Percentiles rank a stretch among this genome's conserved stretches.
Conservation (phyloP, 2,797 vertebrate species). For the Capromys pilorides region DNA sequence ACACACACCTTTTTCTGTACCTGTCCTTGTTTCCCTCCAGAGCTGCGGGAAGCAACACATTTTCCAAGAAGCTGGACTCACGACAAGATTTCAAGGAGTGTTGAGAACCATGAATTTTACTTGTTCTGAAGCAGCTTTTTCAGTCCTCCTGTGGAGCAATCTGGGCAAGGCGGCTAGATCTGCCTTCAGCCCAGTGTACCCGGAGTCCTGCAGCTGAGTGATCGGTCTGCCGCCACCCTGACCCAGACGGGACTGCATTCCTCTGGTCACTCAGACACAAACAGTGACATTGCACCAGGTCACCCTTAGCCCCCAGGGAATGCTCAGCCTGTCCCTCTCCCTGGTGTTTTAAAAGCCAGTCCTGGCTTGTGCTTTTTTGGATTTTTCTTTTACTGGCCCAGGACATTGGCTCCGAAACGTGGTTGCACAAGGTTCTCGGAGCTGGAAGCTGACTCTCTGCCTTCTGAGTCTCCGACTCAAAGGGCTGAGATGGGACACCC, state of each 20-base stretch:
- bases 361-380: not conserved
- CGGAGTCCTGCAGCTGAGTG: not conserved
- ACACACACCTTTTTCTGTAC: not conserved
- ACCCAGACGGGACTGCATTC: conserved; percentile 65
- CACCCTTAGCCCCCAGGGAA: conserved; percentile 49
- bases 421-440: conserved; percentile 41
- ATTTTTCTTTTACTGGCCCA: not conserved
- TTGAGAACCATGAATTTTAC: not conserved
- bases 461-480: not conserved
- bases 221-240: not conserved
- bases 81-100: not conserved
- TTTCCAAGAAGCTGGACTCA: conserved; percentile 10
- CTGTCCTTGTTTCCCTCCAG: not conserved
- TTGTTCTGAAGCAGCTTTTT: conserved; percentile 20
- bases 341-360: conserved; percentile 32
- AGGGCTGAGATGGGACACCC: not conserved
- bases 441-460: not conserved
- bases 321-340: conserved; percentile 44
- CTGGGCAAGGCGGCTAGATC: not conserved
- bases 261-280: conserved; percentile 46
- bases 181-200: not conserved
- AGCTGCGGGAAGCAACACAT: not conserved
- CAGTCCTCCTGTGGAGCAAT: not conserved
- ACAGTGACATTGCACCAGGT: conserved; percentile 46
- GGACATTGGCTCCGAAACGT: conserved; percentile 42